A percentile compares a stretch with the other conserved stretches of the same genome.
These are phyloP conservation scores for Lithobates sylvaticus DNA, from an alignment of 2,797 vertebrate genomes.

Conservation along the genomic window DNA sequence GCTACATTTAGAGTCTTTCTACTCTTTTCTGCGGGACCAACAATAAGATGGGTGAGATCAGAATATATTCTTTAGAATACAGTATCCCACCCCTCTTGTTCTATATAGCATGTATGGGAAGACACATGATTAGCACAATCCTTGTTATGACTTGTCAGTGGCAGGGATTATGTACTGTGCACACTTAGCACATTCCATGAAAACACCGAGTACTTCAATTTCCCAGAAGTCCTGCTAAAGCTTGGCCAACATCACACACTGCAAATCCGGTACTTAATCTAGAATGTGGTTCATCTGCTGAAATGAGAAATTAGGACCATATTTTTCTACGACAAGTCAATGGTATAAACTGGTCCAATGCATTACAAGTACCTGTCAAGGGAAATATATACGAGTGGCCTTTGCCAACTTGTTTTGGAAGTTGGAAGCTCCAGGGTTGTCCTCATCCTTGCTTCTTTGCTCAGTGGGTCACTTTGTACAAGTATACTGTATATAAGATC, in stretches of 20 bases:
- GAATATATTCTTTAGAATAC: too few relatives aligned
- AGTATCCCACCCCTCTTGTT: too few relatives aligned
- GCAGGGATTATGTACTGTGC: background rate
- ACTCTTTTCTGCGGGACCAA: too few relatives aligned
- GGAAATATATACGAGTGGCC: too few relatives aligned
- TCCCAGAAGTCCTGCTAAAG: conserved; percentile 5
- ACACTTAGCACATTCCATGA: conserved; percentile 10
- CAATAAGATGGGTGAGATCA: too few relatives aligned
- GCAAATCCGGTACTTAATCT: background rate
- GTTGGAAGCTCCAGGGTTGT: background rate
- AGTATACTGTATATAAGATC: too few relatives aligned
- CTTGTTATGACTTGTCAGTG: conserved; percentile 17
- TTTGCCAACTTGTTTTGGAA: background rate
- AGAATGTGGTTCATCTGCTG: background rate
- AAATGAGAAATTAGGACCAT: too few relatives aligned
- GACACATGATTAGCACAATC: conserved; percentile 3
- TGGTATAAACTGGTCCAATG: background rate
- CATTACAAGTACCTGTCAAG: too few relatives aligned
- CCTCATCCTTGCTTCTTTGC: background rate
- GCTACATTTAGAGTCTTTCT: too few relatives aligned
- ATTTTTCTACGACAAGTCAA: background rate
- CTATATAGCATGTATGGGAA: background rate
- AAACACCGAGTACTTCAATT: conserved; percentile 10
- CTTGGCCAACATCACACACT: background rate
- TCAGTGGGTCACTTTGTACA: too few relatives aligned